Conservation (phyloP, 1,140 invertebrate species). For the Hyphantria cunea region DNA sequence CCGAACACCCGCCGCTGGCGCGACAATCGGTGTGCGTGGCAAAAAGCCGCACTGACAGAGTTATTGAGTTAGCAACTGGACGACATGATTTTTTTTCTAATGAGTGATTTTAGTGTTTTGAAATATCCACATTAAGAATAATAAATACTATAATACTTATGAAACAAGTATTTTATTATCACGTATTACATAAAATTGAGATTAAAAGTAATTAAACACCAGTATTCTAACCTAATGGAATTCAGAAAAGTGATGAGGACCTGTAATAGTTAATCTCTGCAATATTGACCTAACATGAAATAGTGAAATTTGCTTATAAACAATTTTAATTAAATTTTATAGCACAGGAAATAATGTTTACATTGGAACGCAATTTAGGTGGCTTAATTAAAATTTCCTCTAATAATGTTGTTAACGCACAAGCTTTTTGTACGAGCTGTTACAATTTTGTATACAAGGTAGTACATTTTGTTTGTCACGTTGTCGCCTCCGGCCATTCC, state of each 20-base stretch:
- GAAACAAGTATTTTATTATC: too few species aligned
- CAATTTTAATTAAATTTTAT: constrained; percentile 19
- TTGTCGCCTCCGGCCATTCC: constrained; percentile 9
- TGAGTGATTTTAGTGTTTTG: background rate
- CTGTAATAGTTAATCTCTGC: too few species aligned
- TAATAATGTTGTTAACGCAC: constrained; percentile 26
- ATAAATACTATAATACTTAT: too few species aligned
- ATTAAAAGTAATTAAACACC: too few species aligned
- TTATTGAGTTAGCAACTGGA: constrained; percentile 22
- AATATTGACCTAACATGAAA: too few species aligned
- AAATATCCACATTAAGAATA: too few species aligned
- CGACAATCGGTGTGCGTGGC: constrained; percentile 33
- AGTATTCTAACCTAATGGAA: too few species aligned
- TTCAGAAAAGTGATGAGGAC: too few species aligned
- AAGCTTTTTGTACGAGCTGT: constrained; percentile 17
- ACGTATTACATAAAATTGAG: too few species aligned
- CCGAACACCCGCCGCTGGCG: constrained; percentile 39
- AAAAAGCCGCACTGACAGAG: constrained; percentile 22
- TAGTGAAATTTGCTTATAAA: background rate
- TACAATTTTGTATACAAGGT: constrained; percentile 8
- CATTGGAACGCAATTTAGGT: constrained; percentile 24
- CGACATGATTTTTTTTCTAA: constrained; percentile 20
- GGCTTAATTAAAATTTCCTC: constrained; percentile 24
- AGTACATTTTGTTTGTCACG: constrained; percentile 17
- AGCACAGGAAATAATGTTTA: constrained; percentile 24